Evolutionary conservation across 2,888 invertebrate species (phyloP).

Genomic region (Pseudococcus viburni): DNA sequence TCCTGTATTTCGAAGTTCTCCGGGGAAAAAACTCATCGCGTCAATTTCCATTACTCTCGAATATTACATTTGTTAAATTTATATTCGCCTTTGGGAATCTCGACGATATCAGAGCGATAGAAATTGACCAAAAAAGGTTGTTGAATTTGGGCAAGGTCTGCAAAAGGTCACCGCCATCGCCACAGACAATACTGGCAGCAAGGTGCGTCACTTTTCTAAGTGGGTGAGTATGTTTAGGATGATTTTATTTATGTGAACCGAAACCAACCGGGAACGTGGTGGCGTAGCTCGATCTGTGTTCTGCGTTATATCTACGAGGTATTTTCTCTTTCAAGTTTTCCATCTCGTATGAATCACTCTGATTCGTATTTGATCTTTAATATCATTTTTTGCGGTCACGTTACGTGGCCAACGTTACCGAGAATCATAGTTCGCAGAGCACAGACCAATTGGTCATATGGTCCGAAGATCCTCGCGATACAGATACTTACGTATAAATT

Average conservation of each 20-base stretch:
- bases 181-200: constrained; percentile 21
- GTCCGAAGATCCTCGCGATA: neutral
- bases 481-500: neutral
- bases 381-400: neutral
- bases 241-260: neutral
- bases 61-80: neutral
- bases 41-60: neutral
- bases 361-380: neutral
- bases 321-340: constrained; percentile 14
- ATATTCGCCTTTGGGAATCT: neutral
- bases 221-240: constrained; percentile 27
- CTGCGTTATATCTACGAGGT: neutral
- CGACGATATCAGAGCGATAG: neutral
- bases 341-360: neutral
- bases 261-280: neutral
- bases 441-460: neutral
- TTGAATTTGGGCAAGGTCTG: neutral
- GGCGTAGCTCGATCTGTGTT: neutral
- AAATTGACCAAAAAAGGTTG: constrained; percentile 30
- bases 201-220: constrained; percentile 4
- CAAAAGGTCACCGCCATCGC: constrained; percentile 5
- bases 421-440: neutral
- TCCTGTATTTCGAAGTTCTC: neutral
- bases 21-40: neutral
- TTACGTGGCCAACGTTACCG: constrained; percentile 5